Conservation (phyloP, 2,888 invertebrate genomes). For the Dicyrtomina minuta region DNA sequence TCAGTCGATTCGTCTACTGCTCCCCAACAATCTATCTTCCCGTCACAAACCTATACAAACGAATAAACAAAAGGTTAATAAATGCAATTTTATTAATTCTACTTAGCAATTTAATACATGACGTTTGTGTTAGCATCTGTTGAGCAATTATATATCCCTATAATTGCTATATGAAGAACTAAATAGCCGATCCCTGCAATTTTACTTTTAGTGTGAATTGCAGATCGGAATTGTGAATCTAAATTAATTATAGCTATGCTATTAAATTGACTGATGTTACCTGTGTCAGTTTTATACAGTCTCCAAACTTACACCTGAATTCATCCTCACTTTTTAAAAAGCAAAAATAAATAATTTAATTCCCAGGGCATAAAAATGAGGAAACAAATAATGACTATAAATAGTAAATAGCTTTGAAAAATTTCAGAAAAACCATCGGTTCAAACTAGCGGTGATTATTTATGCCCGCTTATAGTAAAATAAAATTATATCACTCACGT, state of each 20-base stretch:
- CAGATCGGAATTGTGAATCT: too few relatives aligned
- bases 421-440: too few relatives aligned
- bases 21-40: conserved; percentile 49
- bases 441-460: not conserved
- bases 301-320: conserved; percentile 51
- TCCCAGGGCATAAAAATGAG: too few relatives aligned
- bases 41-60: conserved; percentile 39
- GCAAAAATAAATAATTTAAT: too few relatives aligned
- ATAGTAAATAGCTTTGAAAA: too few relatives aligned
- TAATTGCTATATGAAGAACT: too few relatives aligned
- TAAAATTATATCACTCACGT: conserved; percentile 33
- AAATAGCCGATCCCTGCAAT: too few relatives aligned
- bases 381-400: too few relatives aligned
- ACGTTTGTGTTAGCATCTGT: not conserved
- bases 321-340: too few relatives aligned
- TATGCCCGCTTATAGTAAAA: not conserved
- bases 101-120: not conserved
- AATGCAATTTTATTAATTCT: not conserved
- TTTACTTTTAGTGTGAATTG: too few relatives aligned
- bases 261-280: conserved; percentile 35
- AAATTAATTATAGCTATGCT: too few relatives aligned
- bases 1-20: conserved; percentile 50
- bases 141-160: too few relatives aligned
- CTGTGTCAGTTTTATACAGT: conserved; percentile 43
- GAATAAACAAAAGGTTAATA: not conserved